A percentile compares a stretch with the other conserved stretches of the same genome.
phyloP scores from a whole-genome alignment of 2,888 invertebrate species.

The Oxycera nigricornis region DNA sequence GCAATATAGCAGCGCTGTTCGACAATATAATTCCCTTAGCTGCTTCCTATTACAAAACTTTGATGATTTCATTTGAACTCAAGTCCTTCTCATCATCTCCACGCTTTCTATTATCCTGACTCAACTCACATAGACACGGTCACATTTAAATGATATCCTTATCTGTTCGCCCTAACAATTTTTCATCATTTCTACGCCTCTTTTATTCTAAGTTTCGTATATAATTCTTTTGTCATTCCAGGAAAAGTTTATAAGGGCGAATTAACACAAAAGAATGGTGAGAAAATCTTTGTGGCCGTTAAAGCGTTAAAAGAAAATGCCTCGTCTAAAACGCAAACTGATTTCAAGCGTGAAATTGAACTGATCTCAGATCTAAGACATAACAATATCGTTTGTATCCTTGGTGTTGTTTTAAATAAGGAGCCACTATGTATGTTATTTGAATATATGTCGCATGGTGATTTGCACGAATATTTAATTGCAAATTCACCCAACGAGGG shows the following conservation, averaged over 20 bases:
- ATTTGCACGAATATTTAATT: constrained; percentile 94
- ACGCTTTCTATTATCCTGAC: neutral
- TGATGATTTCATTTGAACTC: neutral
- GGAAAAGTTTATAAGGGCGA: constrained; percentile 94
- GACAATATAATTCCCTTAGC: neutral
- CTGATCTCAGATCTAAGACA: constrained; percentile 93
- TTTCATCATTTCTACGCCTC: too few species aligned
- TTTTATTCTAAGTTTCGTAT: neutral
- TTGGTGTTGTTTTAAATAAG: constrained; percentile 89
- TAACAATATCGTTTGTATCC: constrained; percentile 93
- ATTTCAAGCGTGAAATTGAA: constrained; percentile 93
- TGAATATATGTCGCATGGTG: constrained; percentile 97
- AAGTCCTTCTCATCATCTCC: neutral
- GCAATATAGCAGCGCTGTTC: neutral
- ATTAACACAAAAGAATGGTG: constrained; percentile 71
- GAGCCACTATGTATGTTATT: constrained; percentile 95
- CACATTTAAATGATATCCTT: neutral
- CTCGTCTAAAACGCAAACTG: constrained; percentile 86
- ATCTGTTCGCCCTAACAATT: too few species aligned
- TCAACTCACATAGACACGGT: neutral
- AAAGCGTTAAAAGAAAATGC: constrained; percentile 95
- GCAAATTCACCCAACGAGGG: constrained; percentile 87
- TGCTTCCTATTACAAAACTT: neutral
- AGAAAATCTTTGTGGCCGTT: constrained; percentile 84
- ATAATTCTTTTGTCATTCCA: constrained; percentile 42